Conservation (phyloP, 2,888 invertebrate species). For the Ennomos fuscantarius region DNA sequence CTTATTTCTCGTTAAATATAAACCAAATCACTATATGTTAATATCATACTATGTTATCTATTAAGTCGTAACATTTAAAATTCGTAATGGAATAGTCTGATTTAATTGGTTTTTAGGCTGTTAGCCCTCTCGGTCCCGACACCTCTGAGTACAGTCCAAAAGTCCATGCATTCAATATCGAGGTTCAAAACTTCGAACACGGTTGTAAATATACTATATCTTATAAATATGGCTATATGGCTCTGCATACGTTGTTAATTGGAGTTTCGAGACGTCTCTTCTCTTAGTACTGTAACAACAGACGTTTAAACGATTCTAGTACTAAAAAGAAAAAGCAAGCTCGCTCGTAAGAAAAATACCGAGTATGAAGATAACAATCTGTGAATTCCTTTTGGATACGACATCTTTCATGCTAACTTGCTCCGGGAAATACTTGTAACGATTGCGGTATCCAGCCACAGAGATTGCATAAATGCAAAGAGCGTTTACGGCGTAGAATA, state of each 20-base stretch:
- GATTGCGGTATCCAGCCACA: constrained; percentile 56
- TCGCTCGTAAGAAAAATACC: too few relatives aligned
- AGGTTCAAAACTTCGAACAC: too few relatives aligned
- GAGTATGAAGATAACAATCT: background rate
- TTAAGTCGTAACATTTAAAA: background rate
- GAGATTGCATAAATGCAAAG: constrained; percentile 77
- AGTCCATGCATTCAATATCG: background rate
- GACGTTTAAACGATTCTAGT: too few relatives aligned
- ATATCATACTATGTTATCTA: too few relatives aligned
- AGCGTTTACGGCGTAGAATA: constrained; percentile 72
- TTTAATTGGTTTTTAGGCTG: constrained; percentile 3
- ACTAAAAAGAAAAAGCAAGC: too few relatives aligned
- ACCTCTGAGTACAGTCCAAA: background rate
- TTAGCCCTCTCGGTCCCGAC: constrained; percentile 8
- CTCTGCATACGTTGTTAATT: too few relatives aligned
- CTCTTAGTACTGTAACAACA: too few relatives aligned
- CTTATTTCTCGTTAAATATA: constrained; percentile 12
- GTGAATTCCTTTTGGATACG: constrained; percentile 2
- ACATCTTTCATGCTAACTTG: constrained; percentile 18
- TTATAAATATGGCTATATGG: too few relatives aligned
- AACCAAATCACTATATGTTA: background rate
- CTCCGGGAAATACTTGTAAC: constrained; percentile 42
- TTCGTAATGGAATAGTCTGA: constrained; percentile 10
- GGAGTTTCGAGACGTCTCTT: too few relatives aligned
- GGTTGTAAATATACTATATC: too few relatives aligned